These are phyloP conservation scores for Morone saxatilis DNA, from an alignment of 2,113 vertebrate species.

Conservation along the genomic window DNA sequence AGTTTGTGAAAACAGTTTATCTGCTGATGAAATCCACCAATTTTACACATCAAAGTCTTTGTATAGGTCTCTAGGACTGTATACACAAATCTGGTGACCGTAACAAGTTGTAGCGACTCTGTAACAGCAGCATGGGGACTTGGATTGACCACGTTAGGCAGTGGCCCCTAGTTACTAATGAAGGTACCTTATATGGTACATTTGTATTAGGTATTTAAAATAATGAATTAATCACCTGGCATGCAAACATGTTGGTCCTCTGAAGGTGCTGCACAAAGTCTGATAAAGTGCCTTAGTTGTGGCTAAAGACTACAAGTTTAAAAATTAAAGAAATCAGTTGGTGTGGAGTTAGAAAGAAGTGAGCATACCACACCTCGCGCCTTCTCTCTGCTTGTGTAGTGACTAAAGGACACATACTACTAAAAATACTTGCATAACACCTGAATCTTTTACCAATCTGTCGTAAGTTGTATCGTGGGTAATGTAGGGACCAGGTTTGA, in stretches of 20 bases:
- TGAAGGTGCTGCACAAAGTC: not conserved
- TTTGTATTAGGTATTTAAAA: no score
- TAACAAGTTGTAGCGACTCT: no score
- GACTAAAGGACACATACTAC: not conserved
- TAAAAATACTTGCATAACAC: not conserved
- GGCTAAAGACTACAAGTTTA: no score
- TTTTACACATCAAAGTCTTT: not conserved
- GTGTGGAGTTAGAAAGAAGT: no score
- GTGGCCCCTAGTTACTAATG: no score
- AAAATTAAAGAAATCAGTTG: no score
- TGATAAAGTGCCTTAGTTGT: not conserved
- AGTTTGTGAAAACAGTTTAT: not conserved
- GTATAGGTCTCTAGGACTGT: not conserved
- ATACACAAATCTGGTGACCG: no score
- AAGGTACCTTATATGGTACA: no score
- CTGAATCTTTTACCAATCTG: not conserved
- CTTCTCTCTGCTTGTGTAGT: not conserved
- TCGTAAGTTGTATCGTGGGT: not conserved
- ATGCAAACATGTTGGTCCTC: no score
- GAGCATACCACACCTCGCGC: not conserved
- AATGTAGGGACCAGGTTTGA: not conserved
- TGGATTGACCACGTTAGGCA: no score
- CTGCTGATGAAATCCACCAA: not conserved
- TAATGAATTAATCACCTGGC: no score
- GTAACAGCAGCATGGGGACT: no score